phyloP scores from a whole-genome alignment of 2,797 vertebrate genomes.

The Hoplostethus mediterraneus region DNA sequence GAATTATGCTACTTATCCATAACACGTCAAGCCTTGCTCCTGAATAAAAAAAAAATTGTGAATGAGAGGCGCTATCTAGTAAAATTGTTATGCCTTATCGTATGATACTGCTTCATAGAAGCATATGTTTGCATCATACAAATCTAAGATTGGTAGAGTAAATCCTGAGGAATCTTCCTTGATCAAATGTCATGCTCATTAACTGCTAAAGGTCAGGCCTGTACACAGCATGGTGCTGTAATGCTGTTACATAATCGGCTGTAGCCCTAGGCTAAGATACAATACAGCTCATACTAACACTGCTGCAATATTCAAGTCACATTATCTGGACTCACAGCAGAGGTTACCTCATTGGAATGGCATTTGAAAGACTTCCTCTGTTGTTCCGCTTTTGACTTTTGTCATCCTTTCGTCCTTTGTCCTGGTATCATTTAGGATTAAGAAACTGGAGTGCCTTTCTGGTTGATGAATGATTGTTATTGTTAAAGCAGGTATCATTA shows the following conservation, averaged over 20 bases:
- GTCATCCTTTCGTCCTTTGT: background rate
- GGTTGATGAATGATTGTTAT: constrained; percentile 1
- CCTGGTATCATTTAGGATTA: background rate
- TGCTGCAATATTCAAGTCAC: constrained; percentile 6
- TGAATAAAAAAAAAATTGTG: too few relatives aligned
- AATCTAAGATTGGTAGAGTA: constrained; percentile 22
- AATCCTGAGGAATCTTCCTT: constrained; percentile 24
- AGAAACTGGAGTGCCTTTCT: background rate
- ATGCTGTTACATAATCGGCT: constrained; percentile 48
- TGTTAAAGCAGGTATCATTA: constrained; percentile 5
- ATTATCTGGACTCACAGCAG: constrained; percentile 10
- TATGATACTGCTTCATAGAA: too few relatives aligned
- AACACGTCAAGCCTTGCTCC: constrained; percentile 4
- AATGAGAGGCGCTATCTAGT: background rate
- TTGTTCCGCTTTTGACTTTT: constrained; percentile 14
- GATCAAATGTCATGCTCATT: constrained; percentile 57
- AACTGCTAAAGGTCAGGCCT: constrained; percentile 42
- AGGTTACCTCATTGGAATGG: background rate
- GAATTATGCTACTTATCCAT: constrained; percentile 34
- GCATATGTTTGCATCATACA: constrained; percentile 9
- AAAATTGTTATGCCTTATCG: background rate
- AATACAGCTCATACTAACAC: background rate
- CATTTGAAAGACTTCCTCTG: constrained; percentile 6
- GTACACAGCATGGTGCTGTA: constrained; percentile 37
- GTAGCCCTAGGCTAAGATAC: constrained; percentile 34